These are phyloP conservation scores for Thalpophila matura DNA, from an alignment of 2,888 invertebrate species.

Conservation along the genomic window DNA sequence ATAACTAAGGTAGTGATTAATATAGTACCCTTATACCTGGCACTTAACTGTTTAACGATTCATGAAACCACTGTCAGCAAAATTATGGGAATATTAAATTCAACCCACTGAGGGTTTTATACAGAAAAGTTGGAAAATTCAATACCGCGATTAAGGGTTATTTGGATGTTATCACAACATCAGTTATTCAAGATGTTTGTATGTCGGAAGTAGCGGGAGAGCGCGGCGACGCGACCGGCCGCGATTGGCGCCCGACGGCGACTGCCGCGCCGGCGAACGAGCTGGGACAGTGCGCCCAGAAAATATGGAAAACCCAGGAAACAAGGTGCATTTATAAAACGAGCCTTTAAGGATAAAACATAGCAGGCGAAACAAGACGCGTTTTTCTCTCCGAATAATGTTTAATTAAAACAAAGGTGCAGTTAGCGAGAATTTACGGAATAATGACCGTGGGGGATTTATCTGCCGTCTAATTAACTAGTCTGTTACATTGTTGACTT, in stretches of 20 bases:
- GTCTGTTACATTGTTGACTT: conserved; percentile 33
- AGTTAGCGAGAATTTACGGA: conserved; percentile 41
- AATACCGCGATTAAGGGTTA: conserved; percentile 12
- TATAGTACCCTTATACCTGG: conserved; percentile 52
- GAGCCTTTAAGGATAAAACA: conserved; percentile 53
- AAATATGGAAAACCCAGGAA: conserved; percentile 55
- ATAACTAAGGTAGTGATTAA: conserved; percentile 52
- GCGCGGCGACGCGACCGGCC: conserved; percentile 67
- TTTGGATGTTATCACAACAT: conserved; percentile 38
- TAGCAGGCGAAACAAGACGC: conserved; percentile 46
- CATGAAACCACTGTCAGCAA: conserved; percentile 63
- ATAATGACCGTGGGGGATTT: conserved; percentile 49
- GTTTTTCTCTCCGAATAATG: conserved; percentile 50
- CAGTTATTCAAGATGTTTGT: conserved; percentile 41
- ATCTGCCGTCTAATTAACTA: conserved; percentile 43
- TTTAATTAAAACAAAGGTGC: conserved; percentile 62
- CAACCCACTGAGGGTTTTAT: conserved; percentile 27
- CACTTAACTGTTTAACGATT: conserved; percentile 61
- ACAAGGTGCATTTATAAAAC: conserved; percentile 56
- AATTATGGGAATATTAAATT: conserved; percentile 25
- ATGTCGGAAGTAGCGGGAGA: conserved; percentile 13
- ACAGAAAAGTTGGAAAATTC: conserved; percentile 2
- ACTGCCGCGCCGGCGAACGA: conserved; percentile 46
- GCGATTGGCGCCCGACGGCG: conserved; percentile 69
- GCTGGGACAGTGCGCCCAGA: conserved; percentile 19